Conservation (phyloP, 2,888 invertebrate species). For the Prenolepis imparis region DNA sequence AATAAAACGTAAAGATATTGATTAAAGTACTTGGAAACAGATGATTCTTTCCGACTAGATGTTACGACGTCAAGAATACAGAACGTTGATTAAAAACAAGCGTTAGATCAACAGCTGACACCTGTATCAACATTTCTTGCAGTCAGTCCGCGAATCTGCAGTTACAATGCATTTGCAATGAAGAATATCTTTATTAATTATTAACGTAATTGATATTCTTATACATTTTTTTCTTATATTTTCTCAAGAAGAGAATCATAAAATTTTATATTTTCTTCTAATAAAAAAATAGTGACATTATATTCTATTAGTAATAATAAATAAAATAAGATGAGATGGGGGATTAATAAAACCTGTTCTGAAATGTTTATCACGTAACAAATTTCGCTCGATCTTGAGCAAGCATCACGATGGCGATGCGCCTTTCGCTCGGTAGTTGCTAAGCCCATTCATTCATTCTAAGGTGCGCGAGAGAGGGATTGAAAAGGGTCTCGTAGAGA, state of each 20-base stretch:
- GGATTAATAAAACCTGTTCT: slow-evolving; percentile 16
- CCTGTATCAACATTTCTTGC: slow-evolving; percentile 1
- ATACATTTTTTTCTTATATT: not conserved
- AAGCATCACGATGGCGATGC: not conserved
- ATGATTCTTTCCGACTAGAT: not conserved
- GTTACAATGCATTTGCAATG: slow-evolving; percentile 16
- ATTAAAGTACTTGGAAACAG: not conserved
- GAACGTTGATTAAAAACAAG: slow-evolving; percentile 8
- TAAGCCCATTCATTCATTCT: slow-evolving; percentile 47
- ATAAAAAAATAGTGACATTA: not conserved
- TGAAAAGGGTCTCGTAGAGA: slow-evolving; percentile 22
- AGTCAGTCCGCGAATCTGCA: not conserved
- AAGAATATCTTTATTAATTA: not conserved
- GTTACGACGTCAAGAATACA: not conserved
- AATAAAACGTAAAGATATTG: slow-evolving; percentile 2
- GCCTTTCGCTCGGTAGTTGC: slow-evolving; percentile 5
- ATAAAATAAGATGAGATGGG: not conserved
- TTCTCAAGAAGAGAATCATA: not conserved
- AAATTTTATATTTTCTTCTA: not conserved
- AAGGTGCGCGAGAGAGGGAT: slow-evolving; percentile 17
- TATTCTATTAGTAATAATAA: not conserved
- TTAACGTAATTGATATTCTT: not conserved
- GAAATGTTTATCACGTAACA: not conserved
- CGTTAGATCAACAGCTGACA: slow-evolving; percentile 7
- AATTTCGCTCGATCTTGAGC: slow-evolving; percentile 9